Evolutionary conservation across 2,888 invertebrate genomes (phyloP), one percentile per base, ranked within the genome.

Genomic region (Orthonychiurus folsomi): DNA sequence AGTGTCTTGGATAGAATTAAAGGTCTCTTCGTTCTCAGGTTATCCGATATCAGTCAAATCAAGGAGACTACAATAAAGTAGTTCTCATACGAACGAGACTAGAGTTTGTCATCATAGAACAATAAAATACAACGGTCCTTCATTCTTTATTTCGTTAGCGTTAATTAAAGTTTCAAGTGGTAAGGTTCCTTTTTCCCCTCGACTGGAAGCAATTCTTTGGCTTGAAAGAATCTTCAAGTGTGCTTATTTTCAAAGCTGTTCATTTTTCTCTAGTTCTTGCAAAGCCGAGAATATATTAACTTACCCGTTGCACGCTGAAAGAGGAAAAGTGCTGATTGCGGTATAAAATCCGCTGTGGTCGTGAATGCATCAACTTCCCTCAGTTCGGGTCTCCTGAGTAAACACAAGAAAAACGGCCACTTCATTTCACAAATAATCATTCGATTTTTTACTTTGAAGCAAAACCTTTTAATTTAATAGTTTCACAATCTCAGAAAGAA

Each of bases 41-140:
- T 9, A 37, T 37, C 37, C 37, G 37, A 37, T 37, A 15, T 37
- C 5, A 9, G 37, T 37, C 37, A 37, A 37, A 37, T 37, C 37
- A 37, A 5, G 15, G 15, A 15, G 37, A 5, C 37, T 9, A 37
- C 37, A 9, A 37, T 15, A 37, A 37, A 15, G 15, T 5, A 56
- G 37, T 25, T 54, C 61, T 68, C 68, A 68, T 68, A 63, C 68
- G 68, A 68, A 68, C 68, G 68, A 68, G 68, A 68, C 68, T 60
- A 64, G 56, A 62, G 53, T 59, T 37, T 15, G 60, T 61, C 61
- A 61, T 62, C 62, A 62, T 62, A 28, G 62, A 59, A 62, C 18
- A 52, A 28, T 26, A 28, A 12, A 3, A 55, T 23, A 24, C 25
- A 20, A 55, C 20, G n/a, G 48, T 15, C 48, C n/a, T n/a, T 65